Base-by-base conservation (phyloP, 2,113 vertebrate genomes). In the Scomber scombrus region DNA sequence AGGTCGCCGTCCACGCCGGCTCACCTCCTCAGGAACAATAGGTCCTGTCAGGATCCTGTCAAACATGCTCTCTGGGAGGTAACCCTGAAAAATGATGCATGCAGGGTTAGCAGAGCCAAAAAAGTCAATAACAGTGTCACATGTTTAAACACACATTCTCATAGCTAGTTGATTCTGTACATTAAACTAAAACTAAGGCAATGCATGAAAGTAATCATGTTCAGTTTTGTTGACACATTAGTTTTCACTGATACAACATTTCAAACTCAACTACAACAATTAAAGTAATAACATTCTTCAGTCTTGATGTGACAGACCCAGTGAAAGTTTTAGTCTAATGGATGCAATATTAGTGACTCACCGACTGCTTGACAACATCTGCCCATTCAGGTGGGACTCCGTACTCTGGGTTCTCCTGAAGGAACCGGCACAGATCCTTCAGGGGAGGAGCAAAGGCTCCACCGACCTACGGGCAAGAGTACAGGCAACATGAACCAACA, bases 381-480 rank as follows among this genome's bases (percentile, higher is more conserved):
- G 96, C 97, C 98, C 98, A 99, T 85, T 99, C 98, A 29, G 98
- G 98, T 80, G 98, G 97, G 65, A 99, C 96, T 67, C 98, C 98
- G 18, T 99, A 99, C 83, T 99, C 98, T 0, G 96, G 95, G 93
- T 99, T 99, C 93, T 99, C 98, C 93, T 97, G 97, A 78, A 99
- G 94, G 92, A 99, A 99, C 71, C 97, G 95, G 92, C 96, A 97
- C 83, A 99, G 93, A 88, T 99, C 97, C 94, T 99, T 99, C 70
- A 99, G 89, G 68, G 97, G 97, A 26, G 98, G 98, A 86, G 98
- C 98, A 91, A 99, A 99, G 0, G 98, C 97, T 85, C 98, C 98
- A 15, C 98, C 98, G 19, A 99, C 96, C 98, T 99, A 72, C 16
- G 79, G 58, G 40, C 47, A 34, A 50, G 69, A 52, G 60, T 62